Conservation (phyloP, 2,888 invertebrate species). For the Amphipyra berbera region DNA sequence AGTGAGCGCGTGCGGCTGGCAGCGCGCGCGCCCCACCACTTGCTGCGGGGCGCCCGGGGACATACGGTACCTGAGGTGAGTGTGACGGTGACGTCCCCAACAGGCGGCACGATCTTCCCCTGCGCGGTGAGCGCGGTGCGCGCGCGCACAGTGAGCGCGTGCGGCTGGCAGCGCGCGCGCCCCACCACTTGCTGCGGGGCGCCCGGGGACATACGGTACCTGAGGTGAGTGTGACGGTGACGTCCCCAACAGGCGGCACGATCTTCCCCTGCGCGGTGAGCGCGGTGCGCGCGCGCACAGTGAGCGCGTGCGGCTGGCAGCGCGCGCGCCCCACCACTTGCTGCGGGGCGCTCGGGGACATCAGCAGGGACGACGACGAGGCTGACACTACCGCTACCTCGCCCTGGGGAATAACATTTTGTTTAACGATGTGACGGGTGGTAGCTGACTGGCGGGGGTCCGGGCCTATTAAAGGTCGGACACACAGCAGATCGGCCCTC, state of each 20-base stretch:
- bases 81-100: constrained; percentile 50
- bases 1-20: no score
- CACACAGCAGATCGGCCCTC: no score
- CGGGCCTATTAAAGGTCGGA: no score
- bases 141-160: no score
- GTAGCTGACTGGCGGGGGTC: no score
- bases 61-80: constrained; percentile 2
- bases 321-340: constrained; percentile 88
- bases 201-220: constrained; percentile 46
- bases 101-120: neutral
- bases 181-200: no score
- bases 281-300: constrained; percentile 91
- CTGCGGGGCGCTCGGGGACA: constrained; percentile 91
- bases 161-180: no score
- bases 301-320: constrained; percentile 91
- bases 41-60: no score
- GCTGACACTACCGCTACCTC: constrained; percentile 91
- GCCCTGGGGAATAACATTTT: constrained; percentile 72
- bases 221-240: constrained; percentile 86
- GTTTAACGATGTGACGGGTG: no score
- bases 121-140: no score
- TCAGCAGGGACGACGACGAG: constrained; percentile 92
- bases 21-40: no score
- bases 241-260: constrained; percentile 91
- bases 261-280: constrained; percentile 91